A percentile compares a stretch with the other conserved stretches of the same genome.
phyloP scores from a whole-genome alignment of 2,113 vertebrate species.

The Misgurnus anguillicaudatus region DNA sequence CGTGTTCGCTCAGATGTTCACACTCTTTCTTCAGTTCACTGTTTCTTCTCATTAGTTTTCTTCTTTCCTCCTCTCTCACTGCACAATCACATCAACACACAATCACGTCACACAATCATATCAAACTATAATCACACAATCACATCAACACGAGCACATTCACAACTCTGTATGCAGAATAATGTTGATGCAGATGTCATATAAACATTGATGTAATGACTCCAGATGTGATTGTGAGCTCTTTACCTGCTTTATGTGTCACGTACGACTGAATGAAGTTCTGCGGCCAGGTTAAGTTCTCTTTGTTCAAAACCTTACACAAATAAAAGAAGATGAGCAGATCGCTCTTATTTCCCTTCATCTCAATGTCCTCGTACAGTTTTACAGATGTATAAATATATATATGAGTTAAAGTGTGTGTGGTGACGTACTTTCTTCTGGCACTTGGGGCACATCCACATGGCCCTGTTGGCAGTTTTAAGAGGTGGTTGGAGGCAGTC shows the following conservation, averaged over 20 bases:
- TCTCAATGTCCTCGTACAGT: too few relatives aligned
- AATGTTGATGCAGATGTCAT: too few relatives aligned
- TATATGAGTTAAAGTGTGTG: background rate
- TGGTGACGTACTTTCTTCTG: slow-evolving; percentile 87
- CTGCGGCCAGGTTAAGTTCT: slow-evolving; percentile 91
- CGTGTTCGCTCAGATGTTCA: slow-evolving; percentile 85
- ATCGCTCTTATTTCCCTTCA: background rate
- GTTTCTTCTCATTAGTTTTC: slow-evolving; percentile 85
- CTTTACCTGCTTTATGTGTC: slow-evolving; percentile 94
- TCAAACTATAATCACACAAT: background rate
- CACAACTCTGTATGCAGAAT: too few relatives aligned
- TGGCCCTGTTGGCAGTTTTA: slow-evolving; percentile 82
- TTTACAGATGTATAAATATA: background rate
- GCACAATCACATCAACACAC: background rate
- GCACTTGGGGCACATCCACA: slow-evolving; percentile 96
- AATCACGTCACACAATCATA: background rate
- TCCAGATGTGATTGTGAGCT: too few relatives aligned
- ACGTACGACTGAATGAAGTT: slow-evolving; percentile 94
- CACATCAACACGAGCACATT: background rate
- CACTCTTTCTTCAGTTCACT: slow-evolving; percentile 86
- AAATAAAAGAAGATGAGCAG: background rate
- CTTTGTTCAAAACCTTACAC: slow-evolving; percentile 90
- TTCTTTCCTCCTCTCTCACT: slow-evolving; percentile 96
- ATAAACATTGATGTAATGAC: background rate
- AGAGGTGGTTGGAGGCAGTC: slow-evolving; percentile 89